Evolutionary conservation across 2,888 invertebrate species (phyloP), one percentile per base, ranked within the genome.

Genomic region (Agrotis puta): DNA sequence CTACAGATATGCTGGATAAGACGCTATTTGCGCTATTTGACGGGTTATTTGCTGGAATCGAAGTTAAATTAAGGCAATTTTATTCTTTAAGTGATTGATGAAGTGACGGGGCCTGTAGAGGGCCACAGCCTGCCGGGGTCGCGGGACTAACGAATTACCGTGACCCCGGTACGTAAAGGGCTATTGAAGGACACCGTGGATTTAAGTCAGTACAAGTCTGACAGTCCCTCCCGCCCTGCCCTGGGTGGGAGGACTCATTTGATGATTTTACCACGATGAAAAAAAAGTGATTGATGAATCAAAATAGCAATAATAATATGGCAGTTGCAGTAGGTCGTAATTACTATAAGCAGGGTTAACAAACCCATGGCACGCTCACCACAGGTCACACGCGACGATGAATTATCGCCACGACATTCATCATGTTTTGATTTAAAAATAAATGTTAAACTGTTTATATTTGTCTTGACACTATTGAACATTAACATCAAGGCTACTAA

Each of bases 341-440:
- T 70, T 63, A 43, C 56, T 5, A 39, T 11, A 9, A 43, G 51
- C 16, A 39, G 54, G 64, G 59, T 64, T 73, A 79, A 58, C 20
- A 53, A 76, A 73, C 74, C 33, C n/a, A 53, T n/a, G 16, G 14
- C 79, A 76, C 61, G 79, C 57, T 9, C 64, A 53, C 43, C 48
- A 20, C 11, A 53, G 51, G 48, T 45, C 48, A 50, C 79, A 79
- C 74, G 79, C 74, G 20, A 76, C 24, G 22, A 16, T 45, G n/a
- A 20, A 53, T 24, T 45, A 43, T 58, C 2, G 22, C 13, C 20
- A 43, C 18, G 9, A 3, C 22, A 58, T 16, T 39, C 13, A 54
- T 43, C 24, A 48, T 22, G 27, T 27, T 53, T 18, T 53, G 13
- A 43, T 59, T 77, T 22, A 20, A 77, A 45, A 64, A 58, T 57